Percentiles rank a stretch among this genome's conserved stretches.
These are phyloP conservation scores for Tanypteryx hageni DNA, from an alignment of 2,888 invertebrate species.

Conservation along the genomic window DNA sequence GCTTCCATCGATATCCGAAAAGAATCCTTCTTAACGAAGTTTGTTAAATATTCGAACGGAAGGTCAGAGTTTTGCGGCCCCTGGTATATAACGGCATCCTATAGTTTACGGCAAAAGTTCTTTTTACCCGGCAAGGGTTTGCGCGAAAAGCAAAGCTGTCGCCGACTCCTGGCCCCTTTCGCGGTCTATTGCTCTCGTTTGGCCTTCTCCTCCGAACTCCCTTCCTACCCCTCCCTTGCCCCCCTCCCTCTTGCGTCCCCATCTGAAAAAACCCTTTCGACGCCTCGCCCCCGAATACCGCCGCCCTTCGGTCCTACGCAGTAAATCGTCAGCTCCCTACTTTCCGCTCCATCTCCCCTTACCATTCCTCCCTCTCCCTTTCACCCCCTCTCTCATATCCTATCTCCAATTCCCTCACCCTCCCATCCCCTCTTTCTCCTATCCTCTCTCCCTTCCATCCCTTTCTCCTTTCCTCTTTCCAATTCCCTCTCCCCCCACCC, in stretches of 20 bases:
- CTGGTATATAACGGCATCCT: slow-evolving; percentile 5
- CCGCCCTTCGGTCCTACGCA: background rate
- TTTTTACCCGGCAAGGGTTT: background rate
- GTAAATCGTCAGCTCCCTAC: background rate
- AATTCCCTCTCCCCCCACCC: background rate
- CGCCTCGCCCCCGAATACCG: background rate
- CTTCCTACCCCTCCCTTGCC: background rate
- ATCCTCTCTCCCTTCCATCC: background rate
- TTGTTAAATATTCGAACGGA: slow-evolving; percentile 54
- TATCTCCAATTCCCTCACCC: background rate
- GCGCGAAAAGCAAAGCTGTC: slow-evolving; percentile 2
- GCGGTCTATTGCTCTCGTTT: slow-evolving; percentile 23
- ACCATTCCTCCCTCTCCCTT: background rate
- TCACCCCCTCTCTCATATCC: background rate
- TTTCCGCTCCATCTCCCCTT: slow-evolving; percentile 8
- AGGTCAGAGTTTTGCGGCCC: slow-evolving; percentile 30
- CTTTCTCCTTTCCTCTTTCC: too few species aligned
- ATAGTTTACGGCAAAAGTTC: slow-evolving; percentile 53
- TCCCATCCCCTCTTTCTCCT: background rate
- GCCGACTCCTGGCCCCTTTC: slow-evolving; percentile 30
- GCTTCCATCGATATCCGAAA: background rate
- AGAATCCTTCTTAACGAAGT: slow-evolving; percentile 39
- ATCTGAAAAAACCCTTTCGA: background rate
- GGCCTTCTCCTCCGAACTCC: background rate
- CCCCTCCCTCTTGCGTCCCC: background rate